Evolutionary conservation across 2,888 invertebrate species (phyloP), one percentile per base, ranked within the genome.

Genomic region (Zhengitettix transpicula): DNA sequence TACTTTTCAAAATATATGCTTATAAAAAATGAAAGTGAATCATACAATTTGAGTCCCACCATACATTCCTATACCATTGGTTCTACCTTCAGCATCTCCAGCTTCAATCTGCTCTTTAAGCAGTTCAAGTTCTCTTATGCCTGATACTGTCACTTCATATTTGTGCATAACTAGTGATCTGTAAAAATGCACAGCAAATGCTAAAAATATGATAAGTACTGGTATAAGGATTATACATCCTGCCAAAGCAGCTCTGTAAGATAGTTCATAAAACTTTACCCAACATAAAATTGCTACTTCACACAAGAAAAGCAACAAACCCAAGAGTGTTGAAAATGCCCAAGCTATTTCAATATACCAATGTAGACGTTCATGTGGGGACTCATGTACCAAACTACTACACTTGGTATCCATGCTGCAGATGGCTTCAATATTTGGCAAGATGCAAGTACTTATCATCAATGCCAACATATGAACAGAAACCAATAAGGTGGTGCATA

Each of bases 401-500:
- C 40, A 47, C n/a, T 47, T 47, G 71, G 87, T 87, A 73, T 92
- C 90, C 56, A 94, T 81, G 74, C 92, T 93, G 66, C 94, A 92
- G 9, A 96, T 88, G 0, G 96, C 94, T 74, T 99, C 98, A 63
- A 99, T 91, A 71, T 98, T 94, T n/a, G 98, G 98, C 65, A 99
- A 78, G 66, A 99, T 97, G 73, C 98, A 99, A 0, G 98, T 99
- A 70, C 95, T 95, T 71, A 99, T 98, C 98, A 99, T 98, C 40
- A 99, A 77, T 0, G 98, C 98, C 64, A 99, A 75, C 85, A 99
- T 89, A 74, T 99, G 98, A 1, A 99, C 96, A 0, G 96, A 93
- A 5, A 98, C 97, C 41, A 99, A 79, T 0, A 98, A 78, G 0
- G 96, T 95, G 40, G 98, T 98, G 70, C 94, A 93, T 1, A 96